Evolutionary conservation across 2,888 invertebrate genomes (phyloP).

Genomic region (Pyrgus malvae): DNA sequence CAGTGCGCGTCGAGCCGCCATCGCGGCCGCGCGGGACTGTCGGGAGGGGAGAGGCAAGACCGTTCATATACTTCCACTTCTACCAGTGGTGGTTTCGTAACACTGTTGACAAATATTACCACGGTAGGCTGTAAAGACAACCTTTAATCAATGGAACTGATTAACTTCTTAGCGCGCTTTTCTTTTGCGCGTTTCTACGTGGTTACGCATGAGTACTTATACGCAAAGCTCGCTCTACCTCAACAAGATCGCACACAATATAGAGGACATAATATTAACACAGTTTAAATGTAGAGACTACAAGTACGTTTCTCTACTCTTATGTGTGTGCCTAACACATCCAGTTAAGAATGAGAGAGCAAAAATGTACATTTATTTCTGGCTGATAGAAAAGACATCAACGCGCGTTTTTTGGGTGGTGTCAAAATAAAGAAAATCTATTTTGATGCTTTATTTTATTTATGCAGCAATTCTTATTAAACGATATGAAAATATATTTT

Average conservation of each 20-base stretch:
- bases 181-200: slow-evolving; percentile 2
- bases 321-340: too few relatives aligned
- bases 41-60: slow-evolving; percentile 42
- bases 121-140: slow-evolving; percentile 1
- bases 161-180: slow-evolving; percentile 2
- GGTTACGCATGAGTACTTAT: not conserved
- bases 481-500: too few relatives aligned
- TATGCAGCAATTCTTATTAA: not conserved
- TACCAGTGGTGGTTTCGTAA: slow-evolving; percentile 42
- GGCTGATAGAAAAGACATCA: not conserved
- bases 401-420: not conserved
- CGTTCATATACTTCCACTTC: slow-evolving; percentile 74
- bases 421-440: not conserved
- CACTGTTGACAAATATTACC: slow-evolving; percentile 36
- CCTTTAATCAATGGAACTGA: slow-evolving; percentile 11
- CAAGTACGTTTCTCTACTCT: too few relatives aligned
- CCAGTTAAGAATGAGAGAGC: not conserved
- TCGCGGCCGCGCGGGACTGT: slow-evolving; percentile 65
- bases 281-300: too few relatives aligned
- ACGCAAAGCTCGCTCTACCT: not conserved
- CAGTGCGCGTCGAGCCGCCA: slow-evolving; percentile 60
- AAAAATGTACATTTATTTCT: not conserved
- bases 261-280: too few relatives aligned
- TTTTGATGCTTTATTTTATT: not conserved
- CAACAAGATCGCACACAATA: too few relatives aligned